Evolutionary conservation across 1,140 invertebrate genomes (phyloP).

Genomic region (Oppia nitens): DNA sequence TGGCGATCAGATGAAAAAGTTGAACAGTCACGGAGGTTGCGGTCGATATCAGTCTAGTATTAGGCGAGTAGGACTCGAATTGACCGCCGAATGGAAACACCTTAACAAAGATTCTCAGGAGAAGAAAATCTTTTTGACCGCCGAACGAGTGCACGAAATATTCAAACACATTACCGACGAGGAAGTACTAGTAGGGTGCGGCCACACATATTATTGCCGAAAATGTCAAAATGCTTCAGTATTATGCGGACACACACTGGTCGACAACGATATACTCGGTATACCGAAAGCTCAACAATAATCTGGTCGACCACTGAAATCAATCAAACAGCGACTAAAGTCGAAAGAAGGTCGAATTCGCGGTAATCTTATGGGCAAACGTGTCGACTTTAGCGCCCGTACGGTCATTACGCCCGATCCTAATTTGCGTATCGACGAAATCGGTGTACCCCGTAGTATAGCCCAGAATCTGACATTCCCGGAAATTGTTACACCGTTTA

Average conservation of each 20-base stretch:
- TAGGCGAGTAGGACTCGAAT: constrained; percentile 66
- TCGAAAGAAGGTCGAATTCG: constrained; percentile 93
- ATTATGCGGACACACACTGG: constrained; percentile 94
- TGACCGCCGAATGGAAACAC: constrained; percentile 88
- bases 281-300: constrained; percentile 95
- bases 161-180: constrained; percentile 94
- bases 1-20: constrained; percentile 38
- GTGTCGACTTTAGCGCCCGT: constrained; percentile 97
- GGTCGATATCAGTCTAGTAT: constrained; percentile 92
- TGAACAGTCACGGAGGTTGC: constrained; percentile 78
- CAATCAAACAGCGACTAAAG: constrained; percentile 62
- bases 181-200: constrained; percentile 81
- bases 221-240: constrained; percentile 96
- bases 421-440: constrained; percentile 93
- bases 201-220: constrained; percentile 90
- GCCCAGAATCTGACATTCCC: constrained; percentile 99
- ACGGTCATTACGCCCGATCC: constrained; percentile 99
- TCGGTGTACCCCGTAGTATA: constrained; percentile 92
- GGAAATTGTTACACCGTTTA: constrained; percentile 97
- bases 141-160: constrained; percentile 90
- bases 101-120: constrained; percentile 96
- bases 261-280: constrained; percentile 97
- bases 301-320: constrained; percentile 93
- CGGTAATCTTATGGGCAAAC: constrained; percentile 99
- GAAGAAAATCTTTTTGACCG: constrained; percentile 76